Evolutionary conservation across 2,888 invertebrate genomes (phyloP).

Genomic region (Scaeva pyrastri): DNA sequence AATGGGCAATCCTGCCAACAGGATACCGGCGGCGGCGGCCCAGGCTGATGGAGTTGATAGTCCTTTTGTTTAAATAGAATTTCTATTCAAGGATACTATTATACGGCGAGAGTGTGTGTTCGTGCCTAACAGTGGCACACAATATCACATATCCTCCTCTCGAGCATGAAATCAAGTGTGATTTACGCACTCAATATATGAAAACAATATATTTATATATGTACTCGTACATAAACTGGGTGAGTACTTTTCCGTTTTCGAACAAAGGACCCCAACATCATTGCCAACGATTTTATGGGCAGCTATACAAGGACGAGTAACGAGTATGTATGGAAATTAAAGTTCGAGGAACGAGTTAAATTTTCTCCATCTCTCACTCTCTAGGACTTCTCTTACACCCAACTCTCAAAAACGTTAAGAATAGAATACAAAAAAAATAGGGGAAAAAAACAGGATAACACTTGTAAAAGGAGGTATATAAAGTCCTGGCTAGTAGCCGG

Average conservation of each 20-base stretch:
- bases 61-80: constrained; percentile 71
- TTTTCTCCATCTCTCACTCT: neutral
- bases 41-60: constrained; percentile 44
- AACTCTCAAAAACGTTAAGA: neutral
- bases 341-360: constrained; percentile 2
- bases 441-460: constrained; percentile 47
- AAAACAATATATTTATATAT: constrained; percentile 59
- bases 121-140: constrained; percentile 37
- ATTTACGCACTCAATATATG: constrained; percentile 73
- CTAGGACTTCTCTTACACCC: neutral
- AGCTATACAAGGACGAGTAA: neutral
- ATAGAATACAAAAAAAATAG: neutral
- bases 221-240: constrained; percentile 30
- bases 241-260: constrained; percentile 5
- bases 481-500: constrained; percentile 14
- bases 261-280: constrained; percentile 38
- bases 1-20: constrained; percentile 20
- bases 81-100: constrained; percentile 49
- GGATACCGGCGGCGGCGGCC: constrained; percentile 57
- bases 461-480: constrained; percentile 60
- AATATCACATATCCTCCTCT: constrained; percentile 56
- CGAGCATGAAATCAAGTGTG: constrained; percentile 70
- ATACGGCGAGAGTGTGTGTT: constrained; percentile 5
- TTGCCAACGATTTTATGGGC: constrained; percentile 49
- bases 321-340: constrained; percentile 15